A percentile compares a stretch with the other conserved stretches of the same genome.
These are phyloP conservation scores for Chrysolina americana DNA, from an alignment of 2,888 invertebrate species.

Conservation along the genomic window DNA sequence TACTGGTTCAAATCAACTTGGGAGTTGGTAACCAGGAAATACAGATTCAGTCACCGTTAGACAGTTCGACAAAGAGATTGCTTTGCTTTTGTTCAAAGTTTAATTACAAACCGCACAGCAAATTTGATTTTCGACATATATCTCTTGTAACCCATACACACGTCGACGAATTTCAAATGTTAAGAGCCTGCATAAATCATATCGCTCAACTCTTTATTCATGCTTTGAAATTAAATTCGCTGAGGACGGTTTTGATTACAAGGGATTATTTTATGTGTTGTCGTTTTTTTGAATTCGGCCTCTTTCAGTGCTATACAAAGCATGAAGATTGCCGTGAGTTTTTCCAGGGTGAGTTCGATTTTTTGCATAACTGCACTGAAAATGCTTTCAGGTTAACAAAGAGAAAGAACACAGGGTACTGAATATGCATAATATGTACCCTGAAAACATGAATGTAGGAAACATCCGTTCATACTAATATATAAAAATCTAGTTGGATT, in stretches of 20 bases:
- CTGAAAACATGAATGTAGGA: no score
- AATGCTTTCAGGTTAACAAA: no score
- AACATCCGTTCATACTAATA: no score
- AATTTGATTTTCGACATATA: conserved; percentile 9
- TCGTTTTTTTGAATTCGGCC: not conserved
- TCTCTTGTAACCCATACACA: not conserved
- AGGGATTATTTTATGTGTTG: not conserved
- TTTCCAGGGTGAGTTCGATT: no score
- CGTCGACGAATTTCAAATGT: not conserved
- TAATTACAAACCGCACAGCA: not conserved
- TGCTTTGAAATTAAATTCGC: not conserved
- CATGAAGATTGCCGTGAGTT: no score
- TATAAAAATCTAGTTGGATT: no score
- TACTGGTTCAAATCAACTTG: not conserved
- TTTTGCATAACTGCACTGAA: no score
- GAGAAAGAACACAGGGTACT: no score
- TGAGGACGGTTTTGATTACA: not conserved
- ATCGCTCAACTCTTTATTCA: not conserved
- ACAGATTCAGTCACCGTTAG: not conserved
- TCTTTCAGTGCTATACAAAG: no score
- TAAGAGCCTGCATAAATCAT: not conserved
- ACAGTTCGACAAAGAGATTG: conserved; percentile 16
- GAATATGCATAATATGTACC: no score
- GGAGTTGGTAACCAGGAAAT: not conserved
- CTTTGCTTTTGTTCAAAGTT: conserved; percentile 5